Conservation (phyloP, 2,888 invertebrate species). For the Alsophila aescularia region DNA sequence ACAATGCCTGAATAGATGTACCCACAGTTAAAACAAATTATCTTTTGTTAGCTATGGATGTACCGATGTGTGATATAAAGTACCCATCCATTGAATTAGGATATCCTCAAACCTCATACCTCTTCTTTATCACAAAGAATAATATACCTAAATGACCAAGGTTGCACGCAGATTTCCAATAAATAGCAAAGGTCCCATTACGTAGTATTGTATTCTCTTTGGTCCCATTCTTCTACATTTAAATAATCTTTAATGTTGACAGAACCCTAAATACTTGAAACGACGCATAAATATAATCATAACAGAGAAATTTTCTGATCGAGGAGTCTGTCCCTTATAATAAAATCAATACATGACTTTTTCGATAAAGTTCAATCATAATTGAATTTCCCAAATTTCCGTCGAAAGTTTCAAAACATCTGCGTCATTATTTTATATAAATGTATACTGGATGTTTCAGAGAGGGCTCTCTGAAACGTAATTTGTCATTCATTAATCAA, state of each 20-base stretch:
- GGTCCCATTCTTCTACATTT: conserved; percentile 5
- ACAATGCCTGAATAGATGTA: no score
- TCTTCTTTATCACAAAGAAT: no score
- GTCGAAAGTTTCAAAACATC: conserved; percentile 3
- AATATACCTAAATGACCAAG: not conserved
- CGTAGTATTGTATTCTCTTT: no score
- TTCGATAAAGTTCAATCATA: conserved; percentile 15
- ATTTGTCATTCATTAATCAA: conserved; percentile 1
- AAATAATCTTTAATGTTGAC: conserved; percentile 6
- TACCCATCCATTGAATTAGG: no score
- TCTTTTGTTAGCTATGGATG: no score
- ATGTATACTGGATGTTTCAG: not conserved
- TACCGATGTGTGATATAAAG: no score
- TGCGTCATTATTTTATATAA: conserved; percentile 1
- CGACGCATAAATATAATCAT: conserved; percentile 15
- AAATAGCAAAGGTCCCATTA: no score
- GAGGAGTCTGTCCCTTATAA: conserved; percentile 1
- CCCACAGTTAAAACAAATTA: no score
- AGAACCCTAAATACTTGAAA: conserved; percentile 9
- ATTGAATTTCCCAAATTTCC: conserved; percentile 13
- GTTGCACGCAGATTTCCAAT: not conserved
- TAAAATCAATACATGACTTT: conserved; percentile 13
- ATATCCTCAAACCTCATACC: no score
- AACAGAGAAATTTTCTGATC: conserved; percentile 13
- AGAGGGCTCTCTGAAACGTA: not conserved